These are phyloP conservation scores for Ganaspis brasiliensis DNA, from an alignment of 2,888 invertebrate genomes.

Conservation along the genomic window DNA sequence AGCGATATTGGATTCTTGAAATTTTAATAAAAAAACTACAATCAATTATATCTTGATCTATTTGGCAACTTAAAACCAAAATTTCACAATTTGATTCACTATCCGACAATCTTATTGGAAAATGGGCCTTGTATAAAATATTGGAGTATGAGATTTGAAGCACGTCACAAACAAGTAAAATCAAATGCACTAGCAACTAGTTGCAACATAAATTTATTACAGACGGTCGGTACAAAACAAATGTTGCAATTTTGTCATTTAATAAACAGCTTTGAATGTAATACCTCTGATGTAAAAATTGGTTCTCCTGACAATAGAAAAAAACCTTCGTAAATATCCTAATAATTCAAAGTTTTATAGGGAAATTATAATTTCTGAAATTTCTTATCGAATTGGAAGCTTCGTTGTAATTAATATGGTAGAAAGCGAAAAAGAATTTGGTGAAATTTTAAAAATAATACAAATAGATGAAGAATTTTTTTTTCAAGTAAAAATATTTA, in stretches of 20 bases:
- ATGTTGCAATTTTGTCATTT: slow-evolving; percentile 22
- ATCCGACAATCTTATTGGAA: slow-evolving; percentile 25
- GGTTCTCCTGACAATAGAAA: too few relatives aligned
- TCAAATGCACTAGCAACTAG: background rate
- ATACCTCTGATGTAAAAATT: too few relatives aligned
- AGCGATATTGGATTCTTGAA: slow-evolving; percentile 22
- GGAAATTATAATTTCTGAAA: too few relatives aligned
- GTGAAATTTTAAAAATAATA: too few relatives aligned
- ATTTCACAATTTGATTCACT: slow-evolving; percentile 29
- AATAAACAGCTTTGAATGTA: too few relatives aligned
- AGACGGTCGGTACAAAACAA: slow-evolving; percentile 38
- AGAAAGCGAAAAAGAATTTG: too few relatives aligned
- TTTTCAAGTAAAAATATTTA: too few relatives aligned
- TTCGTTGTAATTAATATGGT: too few relatives aligned
- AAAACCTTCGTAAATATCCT: too few relatives aligned
- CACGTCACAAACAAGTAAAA: slow-evolving; percentile 19
- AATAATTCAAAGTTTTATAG: too few relatives aligned
- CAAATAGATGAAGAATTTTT: too few relatives aligned
- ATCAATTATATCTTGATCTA: slow-evolving; percentile 15
- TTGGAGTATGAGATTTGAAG: slow-evolving; percentile 44
- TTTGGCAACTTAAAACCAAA: slow-evolving; percentile 16
- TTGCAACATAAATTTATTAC: slow-evolving; percentile 35
- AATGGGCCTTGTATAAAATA: slow-evolving; percentile 37
- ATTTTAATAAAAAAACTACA: background rate
- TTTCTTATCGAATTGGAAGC: too few relatives aligned